phyloP scores from a whole-genome alignment of 30 jellyfish, hydroid and myxozoan species.

The Pelagia noctiluca region DNA sequence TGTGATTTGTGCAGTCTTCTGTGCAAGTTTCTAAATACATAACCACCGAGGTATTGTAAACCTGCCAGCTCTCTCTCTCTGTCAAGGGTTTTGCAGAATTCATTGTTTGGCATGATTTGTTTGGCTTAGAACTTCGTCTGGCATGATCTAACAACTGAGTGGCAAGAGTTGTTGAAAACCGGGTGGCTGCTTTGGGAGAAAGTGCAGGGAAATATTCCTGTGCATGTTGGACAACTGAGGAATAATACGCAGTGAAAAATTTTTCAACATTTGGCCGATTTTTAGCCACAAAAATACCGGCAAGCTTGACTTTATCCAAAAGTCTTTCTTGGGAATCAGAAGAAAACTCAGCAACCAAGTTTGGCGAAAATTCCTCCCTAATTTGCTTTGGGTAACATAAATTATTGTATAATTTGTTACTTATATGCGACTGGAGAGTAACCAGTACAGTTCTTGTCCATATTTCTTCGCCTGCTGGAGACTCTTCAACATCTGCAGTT shows the following conservation, averaged over 20 bases:
- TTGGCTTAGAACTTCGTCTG: neutral
- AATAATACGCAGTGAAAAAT: slow-evolving; percentile 6
- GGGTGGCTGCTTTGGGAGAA: slow-evolving; percentile 5
- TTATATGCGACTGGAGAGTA: slow-evolving; percentile 10
- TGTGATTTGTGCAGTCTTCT: slow-evolving; percentile 23
- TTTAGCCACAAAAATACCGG: slow-evolving; percentile 26
- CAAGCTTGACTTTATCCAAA: slow-evolving; percentile 14
- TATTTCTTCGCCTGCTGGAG: slow-evolving; percentile 10
- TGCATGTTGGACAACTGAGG: slow-evolving; percentile 9
- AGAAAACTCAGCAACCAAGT: neutral
- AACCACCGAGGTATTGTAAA: slow-evolving; percentile 40
- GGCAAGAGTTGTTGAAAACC: slow-evolving; percentile 1
- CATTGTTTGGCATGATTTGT: neutral
- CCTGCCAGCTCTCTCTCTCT: slow-evolving; percentile 38
- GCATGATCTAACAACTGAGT: neutral
- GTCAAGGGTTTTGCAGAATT: slow-evolving; percentile 16
- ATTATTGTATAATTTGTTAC: slow-evolving; percentile 9
- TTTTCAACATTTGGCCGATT: slow-evolving; percentile 29
- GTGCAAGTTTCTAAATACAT: slow-evolving; percentile 28
- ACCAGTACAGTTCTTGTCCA: slow-evolving; percentile 17
- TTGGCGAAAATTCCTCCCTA: slow-evolving; percentile 12
- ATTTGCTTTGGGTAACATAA: slow-evolving; percentile 26
- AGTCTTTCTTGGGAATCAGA: neutral
- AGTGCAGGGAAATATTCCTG: neutral
- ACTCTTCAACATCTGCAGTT: slow-evolving; percentile 2